Conservation (phyloP, 2,888 invertebrate genomes). For the Apamea anceps region DNA sequence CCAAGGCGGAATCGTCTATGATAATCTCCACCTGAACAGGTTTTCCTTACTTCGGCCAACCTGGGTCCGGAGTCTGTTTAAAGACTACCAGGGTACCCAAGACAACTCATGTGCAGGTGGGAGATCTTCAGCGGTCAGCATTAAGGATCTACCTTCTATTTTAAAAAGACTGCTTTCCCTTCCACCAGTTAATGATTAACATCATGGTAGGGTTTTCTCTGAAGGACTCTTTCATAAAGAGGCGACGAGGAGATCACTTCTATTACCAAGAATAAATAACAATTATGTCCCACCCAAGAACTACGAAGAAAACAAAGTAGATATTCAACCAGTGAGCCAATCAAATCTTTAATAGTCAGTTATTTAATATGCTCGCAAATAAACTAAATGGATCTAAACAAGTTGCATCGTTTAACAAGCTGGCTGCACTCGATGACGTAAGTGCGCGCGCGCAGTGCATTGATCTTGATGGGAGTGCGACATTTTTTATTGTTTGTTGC, state of each 20-base stretch:
- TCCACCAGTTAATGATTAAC: neutral
- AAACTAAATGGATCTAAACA: slow-evolving; percentile 50
- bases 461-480: slow-evolving; percentile 60
- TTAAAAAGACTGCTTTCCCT: neutral
- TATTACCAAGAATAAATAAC: neutral
- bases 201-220: neutral
- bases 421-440: slow-evolving; percentile 58
- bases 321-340: slow-evolving; percentile 14
- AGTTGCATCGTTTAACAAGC: slow-evolving; percentile 52
- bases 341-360: slow-evolving; percentile 41
- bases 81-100: neutral
- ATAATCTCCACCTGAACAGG: neutral
- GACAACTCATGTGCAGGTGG: neutral
- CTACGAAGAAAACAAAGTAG: slow-evolving; percentile 18
- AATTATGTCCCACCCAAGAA: neutral
- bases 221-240: neutral
- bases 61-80: neutral
- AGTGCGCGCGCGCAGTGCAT: slow-evolving; percentile 56
- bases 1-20: neutral
- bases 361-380: slow-evolving; percentile 40
- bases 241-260: neutral
- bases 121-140: neutral
- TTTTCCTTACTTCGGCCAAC: neutral
- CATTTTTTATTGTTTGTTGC: slow-evolving; percentile 52
- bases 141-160: neutral